Base-by-base conservation (phyloP, 92 coral and sea anemone genomes). In the Phymanthus crucifer region DNA sequence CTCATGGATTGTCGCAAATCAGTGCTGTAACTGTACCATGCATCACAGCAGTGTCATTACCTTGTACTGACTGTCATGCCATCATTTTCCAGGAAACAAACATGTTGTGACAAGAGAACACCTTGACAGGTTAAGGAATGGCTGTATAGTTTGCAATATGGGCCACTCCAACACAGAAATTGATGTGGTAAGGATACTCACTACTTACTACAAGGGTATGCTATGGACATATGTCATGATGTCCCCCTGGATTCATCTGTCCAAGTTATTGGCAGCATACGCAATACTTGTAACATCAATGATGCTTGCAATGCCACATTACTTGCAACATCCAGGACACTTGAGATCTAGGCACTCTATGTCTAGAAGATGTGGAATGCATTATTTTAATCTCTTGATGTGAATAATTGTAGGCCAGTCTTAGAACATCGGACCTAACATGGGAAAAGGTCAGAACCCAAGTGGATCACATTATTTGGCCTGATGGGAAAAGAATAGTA, bases 401-500 rank as follows among this genome's bases (percentile, higher is more conserved):
- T 14, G 18, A 43, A 10, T 48, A 75, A 33, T 88, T 70, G n/a
- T 75, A 95, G 99, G 99, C 99, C 38, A 95, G 99, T 80, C 58
- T 95, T 76, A 93, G 99, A 89, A 95, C 99, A 40, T 91, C 97
- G 36, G 99, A 95, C 66, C 91, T 95, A 85, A 87, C 93, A 8
- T 95, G 99, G 99, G 99, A 95, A 84, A 95, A 95, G 78, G 99
- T 95, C 78, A 91, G 99, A 91, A 90, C 98, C 24, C 99, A 95
- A 93, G 99, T 95, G 50, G 99, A 95, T 73, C 99, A 95, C 81
- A 91, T 95, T 31, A 95, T 95, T 64, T 95, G 99, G 99, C 99
- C 99, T 72, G 97, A 95, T 84, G 91, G 93, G 77, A 95, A 95
- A 72, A 85, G 99, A 87, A 95, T 95, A 82, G 99, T 95, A 45